These are phyloP conservation scores for Drosophila recens DNA, from an alignment of 2,888 invertebrate genomes.

Conservation along the genomic window DNA sequence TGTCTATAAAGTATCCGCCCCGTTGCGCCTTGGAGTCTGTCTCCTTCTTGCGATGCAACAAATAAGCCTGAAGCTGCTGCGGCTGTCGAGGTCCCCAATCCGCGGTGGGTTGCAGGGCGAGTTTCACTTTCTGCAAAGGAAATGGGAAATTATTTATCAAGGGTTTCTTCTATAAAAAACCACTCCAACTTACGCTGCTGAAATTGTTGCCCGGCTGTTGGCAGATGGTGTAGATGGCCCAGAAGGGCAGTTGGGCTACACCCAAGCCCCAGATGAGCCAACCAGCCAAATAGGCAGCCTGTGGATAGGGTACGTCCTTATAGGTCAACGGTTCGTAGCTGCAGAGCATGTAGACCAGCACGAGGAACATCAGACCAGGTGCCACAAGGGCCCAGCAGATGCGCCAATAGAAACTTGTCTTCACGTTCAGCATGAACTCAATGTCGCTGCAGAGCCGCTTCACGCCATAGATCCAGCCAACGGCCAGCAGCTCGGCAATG, in stretches of 20 bases:
- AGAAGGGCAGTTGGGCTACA: slow-evolving; percentile 86
- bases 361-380: slow-evolving; percentile 89
- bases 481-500: slow-evolving; percentile 89
- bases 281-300: slow-evolving; percentile 86
- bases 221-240: slow-evolving; percentile 81
- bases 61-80: slow-evolving; percentile 85
- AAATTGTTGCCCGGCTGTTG: slow-evolving; percentile 77
- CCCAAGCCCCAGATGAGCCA: slow-evolving; percentile 86
- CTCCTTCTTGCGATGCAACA: slow-evolving; percentile 63
- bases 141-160: neutral
- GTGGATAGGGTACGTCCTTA: slow-evolving; percentile 87
- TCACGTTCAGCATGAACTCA: slow-evolving; percentile 91
- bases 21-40: slow-evolving; percentile 36
- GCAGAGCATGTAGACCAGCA: slow-evolving; percentile 89
- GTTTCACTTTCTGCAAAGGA: slow-evolving; percentile 78
- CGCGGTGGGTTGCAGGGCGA: slow-evolving; percentile 75
- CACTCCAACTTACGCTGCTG: slow-evolving; percentile 35
- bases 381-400: slow-evolving; percentile 92
- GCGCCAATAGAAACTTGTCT: slow-evolving; percentile 90
- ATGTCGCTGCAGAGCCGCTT: slow-evolving; percentile 90
- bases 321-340: slow-evolving; percentile 88
- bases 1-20: slow-evolving; percentile 70
- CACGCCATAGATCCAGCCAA: slow-evolving; percentile 92
- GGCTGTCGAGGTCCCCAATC: slow-evolving; percentile 84
- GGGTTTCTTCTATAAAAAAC: neutral